phyloP scores from a whole-genome alignment of 2,888 invertebrate genomes.

The Drosophila robusta region DNA sequence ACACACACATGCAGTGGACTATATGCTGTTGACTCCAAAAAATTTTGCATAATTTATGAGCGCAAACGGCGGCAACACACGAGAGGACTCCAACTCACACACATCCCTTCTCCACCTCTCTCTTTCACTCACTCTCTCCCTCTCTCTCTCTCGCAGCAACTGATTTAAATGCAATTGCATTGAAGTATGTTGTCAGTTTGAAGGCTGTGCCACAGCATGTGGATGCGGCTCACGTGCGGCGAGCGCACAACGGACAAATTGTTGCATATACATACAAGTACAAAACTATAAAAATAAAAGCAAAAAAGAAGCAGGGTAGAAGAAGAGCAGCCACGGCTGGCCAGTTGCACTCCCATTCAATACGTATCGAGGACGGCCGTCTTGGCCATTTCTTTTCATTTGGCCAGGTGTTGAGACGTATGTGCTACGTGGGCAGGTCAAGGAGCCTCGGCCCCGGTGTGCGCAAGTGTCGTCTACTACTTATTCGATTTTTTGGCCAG shows the following conservation, averaged over 20 bases:
- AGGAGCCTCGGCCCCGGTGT: slow-evolving; percentile 17
- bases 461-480: slow-evolving; percentile 60
- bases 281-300: neutral
- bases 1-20: slow-evolving; percentile 18
- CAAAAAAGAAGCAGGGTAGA: neutral
- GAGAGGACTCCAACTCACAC: slow-evolving; percentile 37
- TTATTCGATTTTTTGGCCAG: slow-evolving; percentile 30
- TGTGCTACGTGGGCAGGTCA: slow-evolving; percentile 65
- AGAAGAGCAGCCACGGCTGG: slow-evolving; percentile 5
- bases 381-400: slow-evolving; percentile 74
- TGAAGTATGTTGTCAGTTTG: slow-evolving; percentile 72
- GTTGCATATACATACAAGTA: slow-evolving; percentile 45
- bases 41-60: slow-evolving; percentile 77
- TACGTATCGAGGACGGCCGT: slow-evolving; percentile 33
- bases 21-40: slow-evolving; percentile 60
- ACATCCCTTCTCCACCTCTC: neutral
- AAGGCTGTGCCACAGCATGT: slow-evolving; percentile 24
- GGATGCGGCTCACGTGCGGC: slow-evolving; percentile 52
- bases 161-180: slow-evolving; percentile 79
- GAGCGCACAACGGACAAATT: slow-evolving; percentile 42
- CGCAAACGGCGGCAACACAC: slow-evolving; percentile 60
- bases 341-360: slow-evolving; percentile 33
- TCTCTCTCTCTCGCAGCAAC: slow-evolving; percentile 39
- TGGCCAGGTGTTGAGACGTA: slow-evolving; percentile 75
- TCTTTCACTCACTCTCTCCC: neutral